Evolutionary conservation across 2,113 vertebrate genomes (phyloP).

Genomic region (Arizona elegans): DNA sequence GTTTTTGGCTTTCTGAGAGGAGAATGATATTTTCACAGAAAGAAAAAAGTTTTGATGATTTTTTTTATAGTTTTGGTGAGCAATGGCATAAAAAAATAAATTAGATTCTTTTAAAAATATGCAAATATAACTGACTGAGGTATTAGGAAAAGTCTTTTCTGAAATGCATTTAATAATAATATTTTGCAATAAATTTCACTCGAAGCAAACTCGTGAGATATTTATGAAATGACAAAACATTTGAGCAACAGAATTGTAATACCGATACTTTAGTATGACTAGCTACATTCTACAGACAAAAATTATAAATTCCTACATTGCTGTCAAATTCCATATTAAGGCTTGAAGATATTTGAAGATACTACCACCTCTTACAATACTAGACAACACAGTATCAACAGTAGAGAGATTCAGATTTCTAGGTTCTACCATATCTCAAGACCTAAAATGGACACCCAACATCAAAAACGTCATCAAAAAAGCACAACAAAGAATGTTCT

Average conservation of each 20-base stretch:
- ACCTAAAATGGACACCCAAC: too few species aligned
- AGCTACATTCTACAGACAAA: neutral
- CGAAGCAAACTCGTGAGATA: neutral
- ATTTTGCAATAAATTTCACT: neutral
- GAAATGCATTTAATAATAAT: neutral
- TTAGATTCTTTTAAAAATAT: neutral
- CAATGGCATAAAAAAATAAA: neutral
- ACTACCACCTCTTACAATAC: too few species aligned
- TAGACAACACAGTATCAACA: too few species aligned
- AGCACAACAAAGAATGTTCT: too few species aligned
- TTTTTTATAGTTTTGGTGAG: neutral
- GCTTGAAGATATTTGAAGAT: neutral
- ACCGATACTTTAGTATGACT: neutral
- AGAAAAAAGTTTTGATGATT: neutral
- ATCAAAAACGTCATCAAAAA: too few species aligned
- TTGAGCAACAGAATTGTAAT: neutral
- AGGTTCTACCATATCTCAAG: too few species aligned
- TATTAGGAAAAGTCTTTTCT: neutral
- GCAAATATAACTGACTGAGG: neutral
- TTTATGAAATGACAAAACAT: neutral
- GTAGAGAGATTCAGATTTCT: too few species aligned
- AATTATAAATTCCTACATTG: neutral
- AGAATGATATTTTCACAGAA: neutral
- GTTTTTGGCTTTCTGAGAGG: neutral
- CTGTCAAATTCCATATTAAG: neutral